phyloP scores from a whole-genome alignment of 1,140 invertebrate species.

The Trachymyrmex septentrionalis region DNA sequence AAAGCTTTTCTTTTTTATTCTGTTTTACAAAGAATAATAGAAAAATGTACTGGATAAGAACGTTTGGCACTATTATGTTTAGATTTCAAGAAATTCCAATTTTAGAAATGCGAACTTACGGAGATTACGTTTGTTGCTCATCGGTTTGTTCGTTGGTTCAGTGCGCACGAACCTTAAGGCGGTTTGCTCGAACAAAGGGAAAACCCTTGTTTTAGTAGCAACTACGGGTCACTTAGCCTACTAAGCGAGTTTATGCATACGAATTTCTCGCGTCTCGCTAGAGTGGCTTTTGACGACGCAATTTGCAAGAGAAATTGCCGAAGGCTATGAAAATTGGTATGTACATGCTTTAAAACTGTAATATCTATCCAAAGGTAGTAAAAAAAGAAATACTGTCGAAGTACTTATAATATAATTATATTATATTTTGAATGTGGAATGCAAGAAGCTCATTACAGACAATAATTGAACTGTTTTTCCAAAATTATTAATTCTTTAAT shows the following conservation, averaged over 20 bases:
- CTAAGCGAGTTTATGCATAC: constrained; percentile 54
- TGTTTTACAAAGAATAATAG: background rate
- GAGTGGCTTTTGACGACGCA: constrained; percentile 35
- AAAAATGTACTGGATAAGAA: background rate
- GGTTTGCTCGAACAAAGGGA: constrained; percentile 17
- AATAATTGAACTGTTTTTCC: background rate
- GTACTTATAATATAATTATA: background rate
- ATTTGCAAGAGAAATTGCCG: constrained; percentile 53
- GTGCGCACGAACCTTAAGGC: background rate
- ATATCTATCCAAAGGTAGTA: background rate
- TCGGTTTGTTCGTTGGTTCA: constrained; percentile 8
- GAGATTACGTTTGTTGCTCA: background rate
- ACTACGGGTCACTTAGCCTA: constrained; percentile 39
- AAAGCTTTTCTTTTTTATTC: background rate
- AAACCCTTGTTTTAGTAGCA: constrained; percentile 36
- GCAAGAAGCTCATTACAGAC: background rate
- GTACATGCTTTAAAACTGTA: background rate
- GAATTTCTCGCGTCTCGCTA: constrained; percentile 52
- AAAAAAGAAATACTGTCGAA: background rate
- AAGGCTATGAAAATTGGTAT: constrained; percentile 27
- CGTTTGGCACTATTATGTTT: background rate
- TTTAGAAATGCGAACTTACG: background rate
- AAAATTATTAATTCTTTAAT: background rate
- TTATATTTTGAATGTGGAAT: background rate
- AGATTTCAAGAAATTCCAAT: constrained; percentile 9